Evolutionary conservation across 2,888 invertebrate genomes (phyloP), one percentile per base, ranked within the genome.

Genomic region (Rotaria magnacalcarata): DNA sequence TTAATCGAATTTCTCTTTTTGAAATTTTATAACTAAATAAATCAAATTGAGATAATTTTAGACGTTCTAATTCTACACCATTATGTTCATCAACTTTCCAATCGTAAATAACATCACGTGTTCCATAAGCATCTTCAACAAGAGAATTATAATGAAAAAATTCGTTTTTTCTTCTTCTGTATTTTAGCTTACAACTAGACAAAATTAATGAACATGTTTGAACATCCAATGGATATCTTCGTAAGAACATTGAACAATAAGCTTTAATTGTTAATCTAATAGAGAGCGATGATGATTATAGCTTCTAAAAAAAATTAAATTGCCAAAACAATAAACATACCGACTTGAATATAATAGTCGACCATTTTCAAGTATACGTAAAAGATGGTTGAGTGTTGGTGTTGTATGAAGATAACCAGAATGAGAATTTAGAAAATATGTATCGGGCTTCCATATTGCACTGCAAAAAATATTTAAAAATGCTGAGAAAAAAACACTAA

Each of bases 391-490:
- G 0, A 96, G 96, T 24, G 96, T 95, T 0, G 97, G 96, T 88
- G 97, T 96, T 52, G 95, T 96, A 92, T 97, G 97, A 75, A 97
- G 95, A 89, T 96, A 96, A 21, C 96, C 96, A 88, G 95, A 94
- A 90, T 96, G 96, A 43, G 96, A 96, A 90, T 97, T 97, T 91
- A 96, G 95, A 91, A 97, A 96, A 87, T 89, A 89, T n/a, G 90
- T 90, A 87, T 90, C 90, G 24, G 80, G 80, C 16, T 80, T 80
- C 80, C 80, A 80, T 80, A 80, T 80, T 47, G 80, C 80, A 80
- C 80, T 80, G n/a, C 3, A 80, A 47, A 43, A 10, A 21, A 24
- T 2, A 8, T 16, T 47, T 24, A 43, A 24, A 0, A 47, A 6
- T 43, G 21, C 10, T 47, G 19, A 34, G 10, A 27, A 67, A 27